phyloP scores from a whole-genome alignment of 2,113 vertebrate genomes.

The Aegithalos caudatus region DNA sequence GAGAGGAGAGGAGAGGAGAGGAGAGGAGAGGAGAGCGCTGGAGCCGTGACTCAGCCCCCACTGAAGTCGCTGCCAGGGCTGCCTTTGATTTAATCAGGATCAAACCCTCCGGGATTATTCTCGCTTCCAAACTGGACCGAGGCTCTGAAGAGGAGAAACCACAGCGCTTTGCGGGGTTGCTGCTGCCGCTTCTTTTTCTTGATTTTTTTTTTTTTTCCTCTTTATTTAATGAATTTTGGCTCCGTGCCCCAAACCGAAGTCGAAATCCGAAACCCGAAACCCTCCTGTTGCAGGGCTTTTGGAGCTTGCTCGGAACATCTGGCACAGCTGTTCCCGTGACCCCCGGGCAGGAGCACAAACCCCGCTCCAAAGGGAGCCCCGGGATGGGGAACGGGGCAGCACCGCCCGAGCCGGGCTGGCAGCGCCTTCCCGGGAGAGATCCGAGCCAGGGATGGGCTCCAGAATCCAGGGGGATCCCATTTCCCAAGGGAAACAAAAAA shows the following conservation, averaged over 20 bases:
- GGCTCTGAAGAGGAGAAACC: slow-evolving; percentile 4
- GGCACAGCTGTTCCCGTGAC: slow-evolving; percentile 41
- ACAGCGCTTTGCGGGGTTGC: neutral
- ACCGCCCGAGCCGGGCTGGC: neutral
- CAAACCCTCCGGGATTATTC: slow-evolving; percentile 36
- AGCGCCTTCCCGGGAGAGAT: neutral
- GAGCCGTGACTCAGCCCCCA: neutral
- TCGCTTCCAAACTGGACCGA: slow-evolving; percentile 22
- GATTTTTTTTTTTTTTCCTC: neutral
- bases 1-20: too few species aligned
- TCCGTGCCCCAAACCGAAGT: neutral
- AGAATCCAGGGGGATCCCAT: rapidly evolving
- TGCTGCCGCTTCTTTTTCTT: neutral
- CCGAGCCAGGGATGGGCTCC: rapidly evolving
- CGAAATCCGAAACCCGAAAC: slow-evolving; percentile 38
- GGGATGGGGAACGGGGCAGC: neutral
- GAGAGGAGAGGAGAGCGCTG: neutral
- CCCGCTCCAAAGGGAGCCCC: neutral
- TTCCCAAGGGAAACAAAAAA: neutral
- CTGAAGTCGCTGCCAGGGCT: slow-evolving; percentile 21
- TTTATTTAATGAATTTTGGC: slow-evolving; percentile 7
- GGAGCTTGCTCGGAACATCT: slow-evolving; percentile 35
- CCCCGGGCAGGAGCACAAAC: slow-evolving; percentile 22
- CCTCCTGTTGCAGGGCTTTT: neutral
- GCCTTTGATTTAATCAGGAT: slow-evolving; percentile 46